Base-by-base conservation (phyloP, 2,888 invertebrate species). In the Lysandra coridon region DNA sequence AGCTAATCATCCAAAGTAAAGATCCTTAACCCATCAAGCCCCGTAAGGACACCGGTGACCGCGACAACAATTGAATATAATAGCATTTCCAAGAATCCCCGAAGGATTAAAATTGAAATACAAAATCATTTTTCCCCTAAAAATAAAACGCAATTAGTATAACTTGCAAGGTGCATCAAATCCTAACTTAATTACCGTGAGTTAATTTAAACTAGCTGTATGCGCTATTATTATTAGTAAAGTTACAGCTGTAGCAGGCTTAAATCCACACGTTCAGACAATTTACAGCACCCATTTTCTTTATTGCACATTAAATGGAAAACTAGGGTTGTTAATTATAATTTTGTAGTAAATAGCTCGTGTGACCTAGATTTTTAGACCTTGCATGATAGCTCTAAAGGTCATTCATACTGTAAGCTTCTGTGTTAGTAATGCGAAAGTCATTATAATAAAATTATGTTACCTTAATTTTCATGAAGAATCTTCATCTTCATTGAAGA, bases 291-390 rank as follows among this genome's bases (percentile, higher is more conserved):
- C 12, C 33, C 14, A 69, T 69, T 69, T 69, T 69, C 69, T 69
- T 69, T 69, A 69, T 69, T 69, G 69, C 69, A 69, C 69, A 69
- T 69, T 69, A 69, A 69, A 69, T 69, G 33, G 30, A 12, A 69
- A 69, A 5, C 69, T 69, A 37, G 33, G 33, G 69, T 69, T 69
- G 69, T 69, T 69, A 69, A 69, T 69, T 69, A 69, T 69, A 37
- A 33, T 69, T 69, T 69, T 69, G 33, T 69, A 37, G 33, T 6
- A 69, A 69, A 37, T 69, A 69, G 69, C 69, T 37, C 30, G 64
- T 69, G 33, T 69, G 69, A 69, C 69, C 69, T 69, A 69, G 69
- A 69, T 14, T 33, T 69, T 69, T 64, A 33, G 69, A 37, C 37
- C 14, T 69, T 17, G 69, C 14, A 37, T 12, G 69, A 69, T 4